Evolutionary conservation across 1,140 invertebrate genomes (phyloP), one percentile per base, ranked within the genome.

Genomic region (Hyles euphorbiae): DNA sequence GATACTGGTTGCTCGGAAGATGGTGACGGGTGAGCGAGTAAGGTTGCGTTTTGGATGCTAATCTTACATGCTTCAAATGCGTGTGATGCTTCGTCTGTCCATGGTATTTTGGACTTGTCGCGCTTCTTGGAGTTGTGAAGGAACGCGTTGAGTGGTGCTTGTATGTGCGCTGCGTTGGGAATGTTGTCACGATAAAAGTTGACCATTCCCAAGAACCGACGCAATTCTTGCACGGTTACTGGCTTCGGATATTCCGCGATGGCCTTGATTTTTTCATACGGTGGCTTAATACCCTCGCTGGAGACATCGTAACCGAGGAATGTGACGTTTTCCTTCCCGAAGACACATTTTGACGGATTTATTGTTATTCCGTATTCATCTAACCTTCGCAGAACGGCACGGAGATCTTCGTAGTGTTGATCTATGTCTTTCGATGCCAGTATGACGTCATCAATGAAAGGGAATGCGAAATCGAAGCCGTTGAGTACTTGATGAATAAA

Each of bases 361-460:
- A 43, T 53, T 49, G 34, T 59, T 10, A 58, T 49, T 10, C 71
- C 71, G 33, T 67, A 47, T 56, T 70, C 54, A 47, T 53, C 55
- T 3, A 77, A 52, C 34, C 67, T 11, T 54, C 59, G 32, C 53
- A 74, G 67, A 10, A 76, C 46, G 11, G 45, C 34, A 11, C 63
- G 36, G 9, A 79, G 60, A 51, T 85, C 72, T 47, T 60, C 5
- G 0, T 55, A 9, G 59, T 88, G 80, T 53, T 83, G 67, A 44
- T 75, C 60, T 34, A 60, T 52, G 47, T 59, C 60, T 34, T 56
- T 54, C 0, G 78, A 85, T 36, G 74, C 87, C 5, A 92, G 68
- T 0, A 92, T 67, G 9, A 93, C 81, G 63, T 92, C 91, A 62
- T 92, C 91, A 2, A 93, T 60, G 63, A 91, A 92, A 0, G 74